Evolutionary conservation across 2,888 invertebrate species (phyloP), one percentile per base, ranked within the genome.

Genomic region (Sicus ferrugineus): DNA sequence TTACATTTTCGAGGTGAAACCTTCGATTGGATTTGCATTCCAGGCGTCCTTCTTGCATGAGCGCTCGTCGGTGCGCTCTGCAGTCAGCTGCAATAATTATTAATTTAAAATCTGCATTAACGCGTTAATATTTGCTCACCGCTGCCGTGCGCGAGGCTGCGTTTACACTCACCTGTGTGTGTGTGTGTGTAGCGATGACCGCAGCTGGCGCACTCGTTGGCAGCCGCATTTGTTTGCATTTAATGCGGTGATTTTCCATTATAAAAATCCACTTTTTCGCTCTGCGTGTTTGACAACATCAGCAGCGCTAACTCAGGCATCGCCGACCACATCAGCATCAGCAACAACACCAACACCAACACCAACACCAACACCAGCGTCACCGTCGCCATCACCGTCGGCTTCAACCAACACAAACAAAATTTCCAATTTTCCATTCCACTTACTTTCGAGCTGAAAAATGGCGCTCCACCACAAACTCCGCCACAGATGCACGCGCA

Each of bases 181-280:
- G 11, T 34, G 38, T 11, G 11, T 11, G 11, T 11, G 38, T 34
- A 34, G 5, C 38, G 38, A 11, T 34, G 11, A 34, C 11, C 5
- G 11, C 38, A 34, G 5, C 11, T 34, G 5, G 11, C 5, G 38
- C 38, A 42, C 23, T 34, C 42, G 11, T 9, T n/a, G n/a, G 19
- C 0, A 50, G 50, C 28, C 50, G n/a, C 42, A 54, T 54, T 38
- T 66, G 19, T 67, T 67, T 67, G 59, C 59, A 59, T 48, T 11
- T 66, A 66, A 66, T 67, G 61, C 59, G 67, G 67, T 61, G 34
- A 67, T 54, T 68, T 62, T 68, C 62, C 68, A 52, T 68, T 61
- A 59, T 46, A 52, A 61, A 68, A 62, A 67, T 58, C 23, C 26
- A 65, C 7, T 21, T 54, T 65, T 65, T 34, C 9, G 26, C 23